phyloP scores from a whole-genome alignment of 2,888 invertebrate species.

The Dasysyrphus tricinctus region DNA sequence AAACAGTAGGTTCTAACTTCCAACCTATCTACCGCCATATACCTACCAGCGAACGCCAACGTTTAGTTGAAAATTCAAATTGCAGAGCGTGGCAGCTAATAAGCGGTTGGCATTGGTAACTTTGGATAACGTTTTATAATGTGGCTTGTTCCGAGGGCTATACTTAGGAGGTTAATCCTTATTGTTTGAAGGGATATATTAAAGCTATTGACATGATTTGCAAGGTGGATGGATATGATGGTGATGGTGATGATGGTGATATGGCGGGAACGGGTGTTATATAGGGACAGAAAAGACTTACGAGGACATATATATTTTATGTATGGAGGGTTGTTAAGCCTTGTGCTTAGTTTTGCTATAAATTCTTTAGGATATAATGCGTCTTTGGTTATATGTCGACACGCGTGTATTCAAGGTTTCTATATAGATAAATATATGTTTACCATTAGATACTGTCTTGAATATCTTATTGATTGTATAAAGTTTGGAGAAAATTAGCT shows the following conservation, averaged over 20 bases:
- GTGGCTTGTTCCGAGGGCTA: conserved; percentile 30
- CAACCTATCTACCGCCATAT: not conserved
- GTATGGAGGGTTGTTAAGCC: not conserved
- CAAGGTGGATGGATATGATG: not conserved
- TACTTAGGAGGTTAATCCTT: conserved; percentile 50
- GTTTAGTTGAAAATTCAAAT: conserved; percentile 65
- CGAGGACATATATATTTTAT: conserved; percentile 6
- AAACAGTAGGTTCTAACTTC: conserved; percentile 4
- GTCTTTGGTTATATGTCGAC: conserved; percentile 14
- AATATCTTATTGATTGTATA: not conserved
- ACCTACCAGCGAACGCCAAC: not conserved
- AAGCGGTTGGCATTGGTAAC: conserved; percentile 64
- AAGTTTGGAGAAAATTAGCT: not conserved
- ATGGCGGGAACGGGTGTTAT: not conserved
- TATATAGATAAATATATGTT: not conserved
- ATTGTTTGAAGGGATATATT: conserved; percentile 22
- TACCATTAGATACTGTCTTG: not conserved
- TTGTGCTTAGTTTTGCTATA: conserved; percentile 15
- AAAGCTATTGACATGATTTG: conserved; percentile 44
- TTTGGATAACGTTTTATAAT: conserved; percentile 50
- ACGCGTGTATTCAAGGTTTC: conserved; percentile 16
- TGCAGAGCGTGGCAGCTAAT: conserved; percentile 67
- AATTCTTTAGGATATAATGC: conserved; percentile 10
- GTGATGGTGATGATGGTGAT: not conserved
- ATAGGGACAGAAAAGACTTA: not conserved